A percentile compares a stretch with the other conserved stretches of the same genome.
These are phyloP conservation scores for Cryptotis parvus DNA, from an alignment of 2,113 vertebrate genomes.

Conservation along the genomic window DNA sequence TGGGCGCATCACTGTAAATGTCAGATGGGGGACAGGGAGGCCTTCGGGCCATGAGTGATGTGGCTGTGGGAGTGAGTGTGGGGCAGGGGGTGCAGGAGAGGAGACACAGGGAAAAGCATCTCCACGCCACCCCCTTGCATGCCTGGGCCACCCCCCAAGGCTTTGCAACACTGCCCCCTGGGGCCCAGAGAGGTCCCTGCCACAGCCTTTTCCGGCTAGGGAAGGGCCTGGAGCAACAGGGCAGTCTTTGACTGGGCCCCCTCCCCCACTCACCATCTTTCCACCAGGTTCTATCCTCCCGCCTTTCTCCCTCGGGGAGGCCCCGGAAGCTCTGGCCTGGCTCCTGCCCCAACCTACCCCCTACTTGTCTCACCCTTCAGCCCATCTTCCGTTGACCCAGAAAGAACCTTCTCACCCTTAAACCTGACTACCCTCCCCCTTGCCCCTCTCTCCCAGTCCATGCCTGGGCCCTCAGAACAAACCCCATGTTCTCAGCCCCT, in stretches of 20 bases:
- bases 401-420: background rate
- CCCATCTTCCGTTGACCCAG: background rate
- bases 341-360: too few relatives aligned
- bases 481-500: background rate
- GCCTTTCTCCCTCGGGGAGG: background rate
- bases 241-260: too few relatives aligned
- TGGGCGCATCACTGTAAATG: background rate
- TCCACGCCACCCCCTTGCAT: background rate
- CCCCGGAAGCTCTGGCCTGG: too few relatives aligned
- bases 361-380: background rate
- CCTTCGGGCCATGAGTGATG: conserved; percentile 30
- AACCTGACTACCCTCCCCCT: background rate
- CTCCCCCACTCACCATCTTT: background rate
- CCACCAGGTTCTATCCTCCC: background rate
- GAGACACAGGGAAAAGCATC: too few relatives aligned
- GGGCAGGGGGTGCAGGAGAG: background rate
- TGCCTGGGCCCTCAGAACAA: background rate
- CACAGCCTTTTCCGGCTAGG: too few relatives aligned
- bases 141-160: background rate
- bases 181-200: background rate
- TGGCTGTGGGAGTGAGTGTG: background rate
- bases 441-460: background rate
- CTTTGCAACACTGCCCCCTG: conserved; percentile 74
- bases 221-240: too few relatives aligned
- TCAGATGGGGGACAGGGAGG: background rate